These are phyloP conservation scores for Phyllostomus hastatus DNA, from an alignment of 2,113 vertebrate genomes.

Conservation along the genomic window DNA sequence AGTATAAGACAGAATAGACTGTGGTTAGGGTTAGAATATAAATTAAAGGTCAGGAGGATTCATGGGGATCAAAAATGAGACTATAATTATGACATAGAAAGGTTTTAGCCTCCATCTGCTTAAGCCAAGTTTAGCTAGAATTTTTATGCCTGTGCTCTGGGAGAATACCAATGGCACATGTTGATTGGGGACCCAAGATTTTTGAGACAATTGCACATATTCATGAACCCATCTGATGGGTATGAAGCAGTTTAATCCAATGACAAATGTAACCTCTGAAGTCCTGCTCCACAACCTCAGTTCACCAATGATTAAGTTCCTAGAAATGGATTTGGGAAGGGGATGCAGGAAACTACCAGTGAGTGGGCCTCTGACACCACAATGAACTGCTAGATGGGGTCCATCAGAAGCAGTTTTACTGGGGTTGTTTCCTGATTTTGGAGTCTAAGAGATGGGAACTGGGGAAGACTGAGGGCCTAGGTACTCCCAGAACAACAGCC, in stretches of 20 bases:
- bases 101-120: neutral
- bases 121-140: neutral
- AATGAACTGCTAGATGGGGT: neutral
- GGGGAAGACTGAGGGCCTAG: neutral
- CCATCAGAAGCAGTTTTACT: neutral
- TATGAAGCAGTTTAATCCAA: neutral
- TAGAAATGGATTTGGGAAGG: neutral
- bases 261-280: neutral
- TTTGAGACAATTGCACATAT: neutral
- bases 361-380: neutral
- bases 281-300: neutral
- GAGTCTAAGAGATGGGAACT: neutral
- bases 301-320: neutral
- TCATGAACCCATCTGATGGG: neutral
- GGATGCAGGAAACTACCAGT: neutral
- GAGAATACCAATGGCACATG: neutral
- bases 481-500: neutral
- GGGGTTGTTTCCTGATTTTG: neutral
- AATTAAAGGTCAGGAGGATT: neutral
- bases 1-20: neutral
- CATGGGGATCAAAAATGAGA: neutral
- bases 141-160: neutral
- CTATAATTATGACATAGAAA: slow-evolving; percentile 7
- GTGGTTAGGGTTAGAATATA: neutral
- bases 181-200: neutral